These are phyloP conservation scores for Hybognathus amarus DNA, from an alignment of 2,797 vertebrate genomes.

Conservation along the genomic window DNA sequence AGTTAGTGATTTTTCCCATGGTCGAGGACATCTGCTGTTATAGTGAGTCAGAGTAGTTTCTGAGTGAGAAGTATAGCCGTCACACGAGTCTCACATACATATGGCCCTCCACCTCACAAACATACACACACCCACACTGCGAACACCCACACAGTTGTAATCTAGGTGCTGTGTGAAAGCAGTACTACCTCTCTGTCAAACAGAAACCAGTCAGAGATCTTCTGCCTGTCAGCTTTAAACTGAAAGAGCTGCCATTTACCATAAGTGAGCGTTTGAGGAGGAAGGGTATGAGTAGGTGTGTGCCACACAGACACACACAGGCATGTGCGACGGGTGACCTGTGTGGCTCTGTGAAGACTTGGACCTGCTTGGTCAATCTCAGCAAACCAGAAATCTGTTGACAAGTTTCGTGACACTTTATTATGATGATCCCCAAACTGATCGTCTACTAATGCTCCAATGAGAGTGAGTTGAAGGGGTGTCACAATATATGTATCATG, in stretches of 20 bases:
- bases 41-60: constrained; percentile 62
- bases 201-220: constrained; percentile 65
- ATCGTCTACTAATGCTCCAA: too few relatives aligned
- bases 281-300: constrained; percentile 63
- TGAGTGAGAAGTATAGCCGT: constrained; percentile 52
- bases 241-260: constrained; percentile 77
- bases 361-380: constrained; percentile 5
- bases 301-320: constrained; percentile 37
- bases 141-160: constrained; percentile 54
- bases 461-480: too few relatives aligned
- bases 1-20: constrained; percentile 49
- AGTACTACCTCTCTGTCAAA: constrained; percentile 63
- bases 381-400: not conserved
- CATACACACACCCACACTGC: constrained; percentile 51
- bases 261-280: constrained; percentile 66
- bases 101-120: constrained; percentile 43
- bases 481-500: too few relatives aligned
- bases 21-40: constrained; percentile 48
- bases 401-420: not conserved
- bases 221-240: constrained; percentile 65
- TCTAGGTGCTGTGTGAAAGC: constrained; percentile 62
- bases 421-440: not conserved
- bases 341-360: not conserved
- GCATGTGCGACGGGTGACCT: not conserved
- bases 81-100: constrained; percentile 40